Evolutionary conservation across 2,888 invertebrate species (phyloP), one percentile per base, ranked within the genome.

Genomic region (Sturmia bella): DNA sequence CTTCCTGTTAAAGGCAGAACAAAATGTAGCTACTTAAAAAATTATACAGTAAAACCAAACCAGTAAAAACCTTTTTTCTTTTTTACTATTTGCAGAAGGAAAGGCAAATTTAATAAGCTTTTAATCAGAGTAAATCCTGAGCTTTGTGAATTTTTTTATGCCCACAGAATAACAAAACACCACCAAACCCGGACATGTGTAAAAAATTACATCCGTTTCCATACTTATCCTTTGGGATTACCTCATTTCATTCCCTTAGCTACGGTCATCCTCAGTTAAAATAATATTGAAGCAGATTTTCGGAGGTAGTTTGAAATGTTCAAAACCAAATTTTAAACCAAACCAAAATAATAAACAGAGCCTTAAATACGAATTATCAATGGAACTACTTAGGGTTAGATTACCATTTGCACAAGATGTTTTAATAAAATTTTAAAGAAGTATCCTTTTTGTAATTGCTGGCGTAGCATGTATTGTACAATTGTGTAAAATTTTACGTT

Each of bases 201-300:
- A 41, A 66, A 72, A 57, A 39, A 64, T 64, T 56, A 72, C 37
- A 72, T 72, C 57, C 64, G 41, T 52, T 64, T 21, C 57, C 50
- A 19, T 57, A 52, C 32, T 52, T 57, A 45, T 66, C 43, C 72
- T 19, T 72, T 64, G 37, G 50, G 45, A 39, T 66, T 57, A 64
- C 37, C 11, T 32, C 24, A 12, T 11, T 39, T n/a, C 21, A 39
- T 32, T 56, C 56, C 4, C 27, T 45, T 6, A 41, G 43, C 43
- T 13, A 32, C 56, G 52, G 52, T n/a, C 19, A 24, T 54, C 43
- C 32, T 41, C 32, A 50, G 4, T 69, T 57, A 5, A n/a, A 21
- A 45, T 4, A 19, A 24, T 63, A 32, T 52, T 32, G n/a, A 54
- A 56, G 6, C 32, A 48, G 48, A 57, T 43, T 11, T n/a, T 21